Evolutionary conservation across 2,888 invertebrate species (phyloP), one percentile per base, ranked within the genome.

Genomic region (Galeruca laticollis): DNA sequence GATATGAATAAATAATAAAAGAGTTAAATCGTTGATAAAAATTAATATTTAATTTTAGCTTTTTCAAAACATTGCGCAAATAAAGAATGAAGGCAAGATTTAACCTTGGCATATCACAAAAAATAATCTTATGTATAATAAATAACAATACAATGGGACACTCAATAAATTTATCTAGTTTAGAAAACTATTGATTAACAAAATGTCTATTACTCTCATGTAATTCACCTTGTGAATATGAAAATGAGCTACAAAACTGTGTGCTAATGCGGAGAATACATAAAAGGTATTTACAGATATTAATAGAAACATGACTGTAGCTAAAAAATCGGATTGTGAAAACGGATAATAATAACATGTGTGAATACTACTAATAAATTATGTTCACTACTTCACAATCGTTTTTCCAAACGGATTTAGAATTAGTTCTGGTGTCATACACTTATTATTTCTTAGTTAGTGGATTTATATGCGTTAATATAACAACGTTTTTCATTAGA

Each of bases 181-280:
- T 10, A 37, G 13, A 37, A 37, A 37, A 37, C 13, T 13, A 37
- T 37, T 11, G 10, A 40, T 40, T 11, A 2, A 40, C 40, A n/a
- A 40, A n/a, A n/a, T 40, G n/a, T 4, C 6, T 40, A 40, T 40
- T 40, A 40, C 40, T 11, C 10, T 11, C 40, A 40, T n/a, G n/a
- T 40, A 40, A 40, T 40, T 40, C 40, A 40, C 40, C 40, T 40
- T 40, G 40, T 40, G 40, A 40, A 40, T 40, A 40, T 40, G 1
- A 40, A 40, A 40, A 40, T 40, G 40, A 4, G 6, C 40, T 26
- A 26, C 4, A 26, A 6, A 26, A 26, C 26, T 5, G 6, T 5
- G 6, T 26, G 26, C 4, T 26, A 26, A 26, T 26, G 26, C 3
- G 26, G 26, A 6, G 6, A 26, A 26, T 40, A 40, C 11, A n/a